These are phyloP conservation scores for Aphaenogaster rudis DNA, from an alignment of 1,140 invertebrate species.

Conservation along the genomic window DNA sequence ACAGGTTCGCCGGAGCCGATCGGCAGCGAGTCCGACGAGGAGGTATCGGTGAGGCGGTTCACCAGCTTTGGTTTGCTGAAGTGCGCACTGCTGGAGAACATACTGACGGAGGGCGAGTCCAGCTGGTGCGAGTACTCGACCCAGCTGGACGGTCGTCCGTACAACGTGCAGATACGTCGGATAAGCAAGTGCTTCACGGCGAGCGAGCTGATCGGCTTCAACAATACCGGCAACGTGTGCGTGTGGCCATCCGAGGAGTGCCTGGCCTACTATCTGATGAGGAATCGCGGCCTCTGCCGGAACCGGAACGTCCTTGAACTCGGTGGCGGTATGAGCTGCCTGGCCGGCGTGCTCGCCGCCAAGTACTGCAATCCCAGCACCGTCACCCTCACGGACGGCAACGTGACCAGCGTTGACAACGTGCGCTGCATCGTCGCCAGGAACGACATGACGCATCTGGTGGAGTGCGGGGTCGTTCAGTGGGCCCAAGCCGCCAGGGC, in stretches of 20 bases:
- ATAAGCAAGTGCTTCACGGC: constrained; percentile 89
- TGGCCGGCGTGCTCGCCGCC: constrained; percentile 92
- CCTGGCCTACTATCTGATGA: constrained; percentile 91
- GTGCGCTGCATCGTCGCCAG: constrained; percentile 89
- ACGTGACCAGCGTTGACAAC: constrained; percentile 92
- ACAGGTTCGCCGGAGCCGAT: constrained; percentile 84
- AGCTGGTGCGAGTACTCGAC: constrained; percentile 87
- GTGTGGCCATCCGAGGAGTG: constrained; percentile 97
- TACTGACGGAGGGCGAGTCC: constrained; percentile 73
- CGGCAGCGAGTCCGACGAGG: constrained; percentile 83
- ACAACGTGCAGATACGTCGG: constrained; percentile 88
- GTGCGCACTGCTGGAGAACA: constrained; percentile 78
- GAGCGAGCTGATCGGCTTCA: constrained; percentile 93
- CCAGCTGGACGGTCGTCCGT: constrained; percentile 82
- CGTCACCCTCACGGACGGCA: constrained; percentile 93
- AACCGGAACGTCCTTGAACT: constrained; percentile 92
- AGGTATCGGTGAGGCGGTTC: constrained; percentile 88
- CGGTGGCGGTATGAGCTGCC: constrained; percentile 95
- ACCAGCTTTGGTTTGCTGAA: constrained; percentile 88
- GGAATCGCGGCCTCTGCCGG: constrained; percentile 90
- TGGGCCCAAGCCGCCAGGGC: constrained; percentile 84
- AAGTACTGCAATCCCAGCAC: constrained; percentile 89
- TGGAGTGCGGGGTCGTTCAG: constrained; percentile 85
- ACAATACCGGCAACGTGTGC: constrained; percentile 97
- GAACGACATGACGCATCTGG: constrained; percentile 87